phyloP scores from a whole-genome alignment of 2,797 vertebrate species.

The Phrynocephalus vlangalii region DNA sequence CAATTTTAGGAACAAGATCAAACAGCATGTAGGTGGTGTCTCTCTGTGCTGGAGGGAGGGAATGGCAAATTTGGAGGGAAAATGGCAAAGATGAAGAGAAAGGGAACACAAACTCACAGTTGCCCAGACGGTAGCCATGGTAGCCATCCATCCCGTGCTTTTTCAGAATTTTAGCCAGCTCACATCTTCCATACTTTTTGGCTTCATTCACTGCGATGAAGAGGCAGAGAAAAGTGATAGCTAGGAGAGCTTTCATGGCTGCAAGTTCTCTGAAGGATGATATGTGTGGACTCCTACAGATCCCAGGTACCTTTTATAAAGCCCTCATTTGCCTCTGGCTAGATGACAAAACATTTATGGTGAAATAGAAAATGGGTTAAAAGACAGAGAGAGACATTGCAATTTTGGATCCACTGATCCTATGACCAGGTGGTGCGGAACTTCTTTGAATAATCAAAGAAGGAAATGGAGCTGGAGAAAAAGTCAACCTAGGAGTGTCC shows the following conservation, averaged over 20 bases:
- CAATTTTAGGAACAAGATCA: too few relatives aligned
- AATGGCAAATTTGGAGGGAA: too few relatives aligned
- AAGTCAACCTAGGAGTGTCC: neutral
- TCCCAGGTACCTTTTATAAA: neutral
- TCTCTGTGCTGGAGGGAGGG: too few relatives aligned
- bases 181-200: neutral
- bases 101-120: neutral
- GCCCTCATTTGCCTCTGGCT: too few relatives aligned
- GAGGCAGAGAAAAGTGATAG: neutral
- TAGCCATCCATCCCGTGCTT: neutral
- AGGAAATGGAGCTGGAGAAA: neutral
- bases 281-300: neutral
- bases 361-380: neutral
- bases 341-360: neutral
- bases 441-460: neutral
- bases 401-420: too few relatives aligned
- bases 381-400: neutral
- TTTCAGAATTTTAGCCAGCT: neutral
- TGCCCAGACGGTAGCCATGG: neutral
- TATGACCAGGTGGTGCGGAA: too few relatives aligned
- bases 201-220: neutral
- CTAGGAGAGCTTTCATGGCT: neutral
- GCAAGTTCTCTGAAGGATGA: neutral
- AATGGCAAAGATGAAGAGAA: neutral
- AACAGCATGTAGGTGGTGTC: too few relatives aligned